Base-by-base conservation (phyloP, 2,888 invertebrate species). In the Cybosia mesomella region DNA sequence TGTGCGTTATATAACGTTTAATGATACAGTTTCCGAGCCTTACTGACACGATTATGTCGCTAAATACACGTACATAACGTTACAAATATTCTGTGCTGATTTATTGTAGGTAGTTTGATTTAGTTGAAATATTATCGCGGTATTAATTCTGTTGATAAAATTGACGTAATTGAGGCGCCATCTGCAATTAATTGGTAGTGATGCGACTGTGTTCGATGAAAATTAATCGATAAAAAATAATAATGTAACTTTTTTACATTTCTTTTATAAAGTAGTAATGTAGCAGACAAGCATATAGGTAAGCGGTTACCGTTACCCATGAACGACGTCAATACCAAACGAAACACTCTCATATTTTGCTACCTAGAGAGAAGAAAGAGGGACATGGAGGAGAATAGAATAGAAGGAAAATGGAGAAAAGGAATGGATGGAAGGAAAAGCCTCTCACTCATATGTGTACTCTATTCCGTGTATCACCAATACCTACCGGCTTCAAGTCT, bases 1-100 rank as follows among this genome's bases (percentile, higher is more conserved):
- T 68, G 68, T 79, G 76, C 75, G 82, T 88, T 87, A 88, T 86
- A 82, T 87, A 86, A 87, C 73, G 81, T 80, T 81, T 77, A 74
- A 77, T 69, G 64, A 74, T 70, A 72, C 59, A 57, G 66, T 61
- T 66, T 72, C 67, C 71, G 64, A 74, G 76, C 71, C 72, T 71
- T 75, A 77, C 69, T 70, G 68, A 70, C 77, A 70, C 71, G 70
- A 76, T 80, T 80, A 70, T 68, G 59, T 64, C 58, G 55, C 59
- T 65, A 70, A 65, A 54, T 62, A 15, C 21, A 58, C 39, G 58
- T 53, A n/a, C 18, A n/a, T 61, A 61, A 43, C 28, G n/a, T 49
- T 13, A 32, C 28, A n/a, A 64, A 58, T 57, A 22, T 9, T 8
- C 28, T 39, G 55, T 57, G 24, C n/a, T 58, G 21, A 54, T 63